A percentile compares a stretch with the other conserved stretches of the same genome.
Evolutionary conservation across 1,140 invertebrate species (phyloP).

Genomic region (Zaprionus ornatus): DNA sequence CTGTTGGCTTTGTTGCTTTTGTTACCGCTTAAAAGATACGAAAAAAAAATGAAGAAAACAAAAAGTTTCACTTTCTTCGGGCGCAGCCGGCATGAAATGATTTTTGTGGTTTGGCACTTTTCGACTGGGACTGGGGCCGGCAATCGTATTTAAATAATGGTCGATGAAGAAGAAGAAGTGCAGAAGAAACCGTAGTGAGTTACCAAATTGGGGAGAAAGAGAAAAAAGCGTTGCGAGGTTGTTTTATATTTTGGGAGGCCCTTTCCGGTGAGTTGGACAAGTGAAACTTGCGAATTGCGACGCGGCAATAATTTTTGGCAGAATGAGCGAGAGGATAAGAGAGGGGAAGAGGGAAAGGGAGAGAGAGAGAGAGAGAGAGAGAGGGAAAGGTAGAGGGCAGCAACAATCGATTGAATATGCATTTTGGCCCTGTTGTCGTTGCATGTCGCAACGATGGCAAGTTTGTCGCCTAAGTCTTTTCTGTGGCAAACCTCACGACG

Average conservation of each 20-base stretch:
- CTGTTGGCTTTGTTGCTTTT: constrained; percentile 55
- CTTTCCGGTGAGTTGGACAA: constrained; percentile 54
- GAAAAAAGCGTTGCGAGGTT: not conserved
- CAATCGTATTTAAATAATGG: constrained; percentile 26
- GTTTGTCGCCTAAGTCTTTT: constrained; percentile 65
- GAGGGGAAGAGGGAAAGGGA: not conserved
- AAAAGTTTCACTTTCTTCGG: constrained; percentile 79
- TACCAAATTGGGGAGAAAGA: constrained; percentile 53
- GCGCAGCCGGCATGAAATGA: constrained; percentile 33
- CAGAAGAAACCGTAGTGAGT: constrained; percentile 44
- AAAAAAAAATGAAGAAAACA: constrained; percentile 28
- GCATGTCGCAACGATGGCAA: constrained; percentile 8
- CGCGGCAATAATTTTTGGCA: constrained; percentile 36
- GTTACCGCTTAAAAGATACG: constrained; percentile 38
- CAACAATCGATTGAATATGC: constrained; percentile 26
- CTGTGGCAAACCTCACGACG: not conserved
- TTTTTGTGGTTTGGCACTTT: constrained; percentile 26
- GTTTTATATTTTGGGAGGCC: constrained; percentile 19
- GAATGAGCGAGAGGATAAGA: not conserved
- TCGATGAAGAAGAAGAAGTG: constrained; percentile 6
- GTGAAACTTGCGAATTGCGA: constrained; percentile 50
- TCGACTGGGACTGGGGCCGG: constrained; percentile 25
- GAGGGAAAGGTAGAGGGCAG: not conserved
- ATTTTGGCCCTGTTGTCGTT: constrained; percentile 1
- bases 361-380: not conserved